These are phyloP conservation scores for Alviniconcha strummeri DNA, from an alignment of 2,888 invertebrate genomes.

Conservation along the genomic window DNA sequence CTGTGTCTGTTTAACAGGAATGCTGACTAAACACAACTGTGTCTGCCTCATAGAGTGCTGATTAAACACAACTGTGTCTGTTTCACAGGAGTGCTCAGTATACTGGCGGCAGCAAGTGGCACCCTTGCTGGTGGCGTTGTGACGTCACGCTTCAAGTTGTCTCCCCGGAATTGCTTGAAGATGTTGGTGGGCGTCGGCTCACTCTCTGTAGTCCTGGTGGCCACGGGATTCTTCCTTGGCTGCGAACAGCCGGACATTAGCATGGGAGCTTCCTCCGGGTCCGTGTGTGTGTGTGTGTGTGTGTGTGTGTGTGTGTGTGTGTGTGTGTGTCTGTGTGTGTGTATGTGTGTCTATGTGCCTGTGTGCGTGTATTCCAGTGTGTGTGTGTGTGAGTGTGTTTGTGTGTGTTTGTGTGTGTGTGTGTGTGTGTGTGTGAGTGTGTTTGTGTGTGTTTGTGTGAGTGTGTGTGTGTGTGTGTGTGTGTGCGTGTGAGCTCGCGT, in stretches of 20 bases:
- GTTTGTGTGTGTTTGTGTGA: neutral
- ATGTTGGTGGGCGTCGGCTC: slow-evolving; percentile 32
- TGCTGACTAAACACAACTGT: too few relatives aligned
- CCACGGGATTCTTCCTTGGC: slow-evolving; percentile 47
- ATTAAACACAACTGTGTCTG: too few relatives aligned
- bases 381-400: neutral
- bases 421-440: neutral
- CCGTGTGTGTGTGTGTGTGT: neutral
- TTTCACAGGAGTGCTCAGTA: slow-evolving; percentile 47
- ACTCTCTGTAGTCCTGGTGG: slow-evolving; percentile 33
- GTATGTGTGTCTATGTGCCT: neutral
- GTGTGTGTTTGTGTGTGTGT: neutral
- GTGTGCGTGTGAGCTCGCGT: slow-evolving; percentile 40
- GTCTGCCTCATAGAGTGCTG: too few relatives aligned
- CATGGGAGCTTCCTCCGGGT: slow-evolving; percentile 15
- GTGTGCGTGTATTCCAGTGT: neutral
- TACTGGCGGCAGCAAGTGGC: slow-evolving; percentile 51
- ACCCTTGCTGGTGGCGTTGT: slow-evolving; percentile 54
- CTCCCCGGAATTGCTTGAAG: slow-evolving; percentile 50
- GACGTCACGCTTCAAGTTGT: slow-evolving; percentile 50
- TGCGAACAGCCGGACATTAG: slow-evolving; percentile 49
- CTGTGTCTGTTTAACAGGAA: too few relatives aligned
- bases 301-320: neutral
- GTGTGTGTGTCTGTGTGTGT: neutral
- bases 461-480: neutral